Base-by-base conservation (phyloP, 2,797 vertebrate species). In the Trachurus trachurus region DNA sequence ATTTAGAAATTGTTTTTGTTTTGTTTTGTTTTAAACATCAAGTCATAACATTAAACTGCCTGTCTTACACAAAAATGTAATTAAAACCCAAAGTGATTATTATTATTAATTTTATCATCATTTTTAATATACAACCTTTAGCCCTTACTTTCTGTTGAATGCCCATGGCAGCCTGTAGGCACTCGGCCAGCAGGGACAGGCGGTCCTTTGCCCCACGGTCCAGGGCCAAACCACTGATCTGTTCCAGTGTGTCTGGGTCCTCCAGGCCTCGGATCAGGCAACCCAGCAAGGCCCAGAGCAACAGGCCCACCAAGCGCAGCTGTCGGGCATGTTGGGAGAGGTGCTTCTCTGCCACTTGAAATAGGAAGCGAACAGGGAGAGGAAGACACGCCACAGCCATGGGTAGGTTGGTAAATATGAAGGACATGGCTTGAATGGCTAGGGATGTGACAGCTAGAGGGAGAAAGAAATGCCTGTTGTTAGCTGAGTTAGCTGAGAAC, bases 341-440 rank as follows among this genome's bases (percentile, higher is more conserved):
- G 91, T 95, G 96, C 91, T 95, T 97, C 94, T 99, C 97, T 78
- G 96, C 96, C 88, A 96, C 90, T 91, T 95, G 94, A 95, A 98
- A 98, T 84, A 99, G 96, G 93, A 95, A 97, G 84, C 98, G 98
- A 89, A 99, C 70, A 77, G 98, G 90, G 73, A 96, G 94, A 91
- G 97, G 97, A 90, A 99, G 92, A 74, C 97, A 97, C 83, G 96
- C 96, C 91, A 98, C 96, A 79, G 95, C 95, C 54, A 95, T 94
- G 81, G 97, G 97, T 92, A 99, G 95, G 94, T 97, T 97, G 93
- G 96, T 95, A 93, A 98, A 97, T 93, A 99, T 93, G 95, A 97
- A 96, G 93, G 97, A 97, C 67, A 98, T 84, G 71, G 96, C 96
- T 92, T 98, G 96, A 90, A 96, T 94, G 78, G 95, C 94, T 87